Evolutionary conservation across 37 sponge, comb jelly and placozoan genomes (phyloP), one percentile per base, ranked within the genome.

Genomic region (Theonella swinhoei): DNA sequence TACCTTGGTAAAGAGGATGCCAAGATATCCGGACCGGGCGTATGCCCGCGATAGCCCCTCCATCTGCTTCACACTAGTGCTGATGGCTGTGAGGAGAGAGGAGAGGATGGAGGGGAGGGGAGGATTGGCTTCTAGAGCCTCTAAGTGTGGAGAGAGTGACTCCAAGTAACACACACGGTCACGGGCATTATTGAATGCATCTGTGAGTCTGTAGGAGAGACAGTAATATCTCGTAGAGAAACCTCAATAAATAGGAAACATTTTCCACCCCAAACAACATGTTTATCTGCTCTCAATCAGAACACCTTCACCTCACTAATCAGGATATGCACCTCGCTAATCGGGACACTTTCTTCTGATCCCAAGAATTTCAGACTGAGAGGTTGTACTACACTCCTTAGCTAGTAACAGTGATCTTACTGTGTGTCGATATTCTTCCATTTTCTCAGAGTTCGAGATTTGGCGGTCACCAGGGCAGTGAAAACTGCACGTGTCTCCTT

Each of bases 11-110:
- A 97, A 40, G 2, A 97, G 78, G 9, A 97, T 62, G 3, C 90
- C 95, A 24, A 97, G 83, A 58, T 87, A 97, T 2, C 98, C 98
- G 26, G 91, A 81, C 31, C 81, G 82, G 24, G 95, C 93, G 71
- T 94, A 94, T 24, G 75, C 70, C 25, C 90, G 72, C 39, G 98
- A 95, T 19, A 81, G 77, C 71, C 86, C 85, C 9, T 89, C 91
- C 79, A 83, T 82, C 84, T 92, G 91, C 29, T 72, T 82, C 33
- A 92, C 25, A 43, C 70, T 34, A 20, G 61, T 19, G 19, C 33
- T 20, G 29, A 92, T 61, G 31, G 71, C 62, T 2, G 90, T 87
- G 14, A 89, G 90, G 19, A 82, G 66, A 80, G 29, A 26, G 31
- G 79, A 59, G 26, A 62, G 41, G 19, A 86, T 61, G 26, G 54